Percentiles rank a stretch among this genome's conserved stretches.
phyloP scores from a whole-genome alignment of 1,140 invertebrate species.

The Pygmarrhopalites habei region DNA sequence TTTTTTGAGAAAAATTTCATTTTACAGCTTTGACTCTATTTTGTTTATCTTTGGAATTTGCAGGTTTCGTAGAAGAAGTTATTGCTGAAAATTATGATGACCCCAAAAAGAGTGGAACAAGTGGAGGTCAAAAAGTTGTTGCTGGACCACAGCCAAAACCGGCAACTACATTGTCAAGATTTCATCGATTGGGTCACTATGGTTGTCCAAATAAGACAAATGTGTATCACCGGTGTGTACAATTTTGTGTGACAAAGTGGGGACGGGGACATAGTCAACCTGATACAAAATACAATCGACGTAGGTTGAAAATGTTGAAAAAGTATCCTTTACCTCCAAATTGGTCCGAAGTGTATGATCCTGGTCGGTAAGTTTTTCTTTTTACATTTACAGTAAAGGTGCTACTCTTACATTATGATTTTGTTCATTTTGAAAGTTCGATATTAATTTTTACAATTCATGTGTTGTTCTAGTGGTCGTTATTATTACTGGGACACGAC shows the following conservation, averaged over 20 bases:
- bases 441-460: slow-evolving; percentile 11
- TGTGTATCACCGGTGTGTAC: slow-evolving; percentile 84
- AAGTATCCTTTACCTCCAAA: slow-evolving; percentile 85
- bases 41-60: slow-evolving; percentile 5
- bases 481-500: slow-evolving; percentile 93
- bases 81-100: slow-evolving; percentile 81
- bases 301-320: slow-evolving; percentile 66
- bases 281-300: slow-evolving; percentile 63
- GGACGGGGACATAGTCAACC: slow-evolving; percentile 65
- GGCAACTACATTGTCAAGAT: slow-evolving; percentile 7
- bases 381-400: too few species aligned
- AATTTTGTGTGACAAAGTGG: slow-evolving; percentile 84
- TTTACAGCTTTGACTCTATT: too few species aligned
- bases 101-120: slow-evolving; percentile 28
- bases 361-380: slow-evolving; percentile 58
- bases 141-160: neutral
- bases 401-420: too few species aligned
- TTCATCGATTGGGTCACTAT: slow-evolving; percentile 50
- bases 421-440: neutral
- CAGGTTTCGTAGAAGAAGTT: slow-evolving; percentile 60
- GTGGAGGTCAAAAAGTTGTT: slow-evolving; percentile 8
- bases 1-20: too few species aligned
- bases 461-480: slow-evolving; percentile 53
- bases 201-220: slow-evolving; percentile 96
- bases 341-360: slow-evolving; percentile 91